A percentile compares a stretch with the other conserved stretches of the same genome.
These are phyloP conservation scores for Phenganax stokvisi DNA, from an alignment of 92 coral and sea anemone genomes.

Conservation along the genomic window DNA sequence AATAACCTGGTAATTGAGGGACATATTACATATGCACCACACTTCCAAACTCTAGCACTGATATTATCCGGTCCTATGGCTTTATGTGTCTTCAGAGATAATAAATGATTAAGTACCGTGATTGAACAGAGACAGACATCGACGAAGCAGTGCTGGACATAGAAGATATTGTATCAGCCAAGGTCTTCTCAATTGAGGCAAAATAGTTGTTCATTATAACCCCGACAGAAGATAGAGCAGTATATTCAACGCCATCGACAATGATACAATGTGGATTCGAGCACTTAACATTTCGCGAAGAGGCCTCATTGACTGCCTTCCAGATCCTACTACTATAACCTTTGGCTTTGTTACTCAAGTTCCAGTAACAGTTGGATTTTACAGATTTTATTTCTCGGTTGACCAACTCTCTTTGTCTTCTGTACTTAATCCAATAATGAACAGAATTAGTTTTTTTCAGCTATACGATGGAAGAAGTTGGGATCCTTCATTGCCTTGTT, in stretches of 20 bases:
- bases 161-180: constrained; percentile 28
- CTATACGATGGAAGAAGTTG: constrained; percentile 33
- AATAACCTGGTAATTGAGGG: constrained; percentile 29
- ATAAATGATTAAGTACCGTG: constrained; percentile 23
- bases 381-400: constrained; percentile 38
- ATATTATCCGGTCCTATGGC: constrained; percentile 34
- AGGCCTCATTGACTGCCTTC: constrained; percentile 57
- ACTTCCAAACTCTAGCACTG: constrained; percentile 36
- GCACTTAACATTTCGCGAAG: constrained; percentile 47
- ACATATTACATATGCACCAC: constrained; percentile 37
- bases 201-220: constrained; percentile 49
- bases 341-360: constrained; percentile 26
- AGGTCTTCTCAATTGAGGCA: constrained; percentile 43
- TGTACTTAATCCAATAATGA: constrained; percentile 26
- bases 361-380: background rate
- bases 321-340: constrained; percentile 36
- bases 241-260: constrained; percentile 44
- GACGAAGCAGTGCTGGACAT: no score
- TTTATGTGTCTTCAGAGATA: constrained; percentile 22
- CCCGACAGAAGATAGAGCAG: constrained; percentile 44
- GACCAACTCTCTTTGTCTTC: constrained; percentile 31
- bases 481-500: constrained; percentile 31
- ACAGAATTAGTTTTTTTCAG: constrained; percentile 20
- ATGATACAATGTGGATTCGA: constrained; percentile 44
- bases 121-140: background rate